Evolutionary conservation across 2,797 vertebrate genomes (phyloP).

Genomic region (Paguma larvata): DNA sequence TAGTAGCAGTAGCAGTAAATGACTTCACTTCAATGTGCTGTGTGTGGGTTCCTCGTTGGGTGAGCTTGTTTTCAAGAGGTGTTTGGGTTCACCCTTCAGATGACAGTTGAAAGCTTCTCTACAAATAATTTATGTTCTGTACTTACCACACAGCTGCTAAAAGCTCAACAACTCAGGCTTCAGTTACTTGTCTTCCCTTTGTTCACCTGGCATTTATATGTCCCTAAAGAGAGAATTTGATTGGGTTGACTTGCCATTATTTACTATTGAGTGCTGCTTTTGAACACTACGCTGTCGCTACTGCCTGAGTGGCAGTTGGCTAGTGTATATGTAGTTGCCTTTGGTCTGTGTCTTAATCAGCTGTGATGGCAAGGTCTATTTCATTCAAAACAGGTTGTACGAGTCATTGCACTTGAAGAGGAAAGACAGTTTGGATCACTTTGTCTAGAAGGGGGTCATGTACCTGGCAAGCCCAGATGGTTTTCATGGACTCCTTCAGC

Average conservation of each 20-base stretch:
- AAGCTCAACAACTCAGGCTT: neutral
- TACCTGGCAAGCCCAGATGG: slow-evolving; percentile 32
- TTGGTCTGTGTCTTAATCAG: neutral
- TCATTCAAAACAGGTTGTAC: slow-evolving; percentile 43
- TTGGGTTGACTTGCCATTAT: slow-evolving; percentile 41
- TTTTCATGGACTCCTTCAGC: slow-evolving; percentile 2
- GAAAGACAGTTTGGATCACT: slow-evolving; percentile 50
- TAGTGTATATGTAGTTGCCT: neutral
- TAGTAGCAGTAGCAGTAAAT: neutral
- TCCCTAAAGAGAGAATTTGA: slow-evolving; percentile 44
- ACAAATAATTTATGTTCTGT: slow-evolving; percentile 54
- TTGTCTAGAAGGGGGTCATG: slow-evolving; percentile 18
- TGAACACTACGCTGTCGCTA: neutral
- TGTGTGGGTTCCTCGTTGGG: neutral
- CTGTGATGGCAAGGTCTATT: slow-evolving; percentile 9
- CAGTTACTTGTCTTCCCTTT: slow-evolving; percentile 56
- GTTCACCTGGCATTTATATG: slow-evolving; percentile 43
- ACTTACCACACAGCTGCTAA: slow-evolving; percentile 33
- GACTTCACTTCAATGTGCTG: neutral
- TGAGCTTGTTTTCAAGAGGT: slow-evolving; percentile 34
- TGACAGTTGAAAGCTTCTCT: slow-evolving; percentile 18
- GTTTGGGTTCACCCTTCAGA: slow-evolving; percentile 30
- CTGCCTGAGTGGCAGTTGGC: neutral
- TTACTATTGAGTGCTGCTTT: neutral
- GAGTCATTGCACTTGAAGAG: neutral